A percentile compares a stretch with the other conserved stretches of the same genome.
Evolutionary conservation across 2,113 vertebrate species (phyloP).

Genomic region (Bubo bubo): DNA sequence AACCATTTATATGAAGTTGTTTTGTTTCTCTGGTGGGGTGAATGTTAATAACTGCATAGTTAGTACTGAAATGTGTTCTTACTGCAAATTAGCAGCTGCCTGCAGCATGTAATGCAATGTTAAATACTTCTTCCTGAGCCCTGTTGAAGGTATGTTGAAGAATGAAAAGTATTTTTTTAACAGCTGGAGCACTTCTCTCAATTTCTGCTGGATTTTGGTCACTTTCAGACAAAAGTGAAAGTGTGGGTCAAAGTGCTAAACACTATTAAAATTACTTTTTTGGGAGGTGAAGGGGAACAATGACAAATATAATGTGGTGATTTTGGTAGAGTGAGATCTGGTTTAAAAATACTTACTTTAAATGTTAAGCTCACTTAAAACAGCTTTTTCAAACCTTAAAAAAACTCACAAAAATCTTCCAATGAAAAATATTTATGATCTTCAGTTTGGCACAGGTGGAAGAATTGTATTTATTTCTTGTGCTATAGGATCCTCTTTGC

Average conservation of each 20-base stretch:
- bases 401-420: not conserved
- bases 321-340: not conserved
- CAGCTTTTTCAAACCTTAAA: not conserved
- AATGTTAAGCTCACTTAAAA: not conserved
- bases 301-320: not conserved
- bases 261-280: not conserved
- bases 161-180: not conserved
- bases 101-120: not conserved
- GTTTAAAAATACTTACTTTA: too few species aligned
- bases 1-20: not conserved
- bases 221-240: not conserved
- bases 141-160: not conserved
- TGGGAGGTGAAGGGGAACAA: not conserved
- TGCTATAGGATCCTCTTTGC: not conserved
- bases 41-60: not conserved
- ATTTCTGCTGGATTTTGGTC: not conserved
- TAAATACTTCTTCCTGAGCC: not conserved
- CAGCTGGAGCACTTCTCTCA: not conserved
- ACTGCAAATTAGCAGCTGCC: not conserved
- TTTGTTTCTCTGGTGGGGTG: not conserved
- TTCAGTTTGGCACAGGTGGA: not conserved
- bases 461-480: not conserved
- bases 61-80: not conserved
- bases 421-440: not conserved
- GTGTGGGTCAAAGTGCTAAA: not conserved